Conservation (phyloP, 2,888 invertebrate genomes). For the Brenthis daphne region DNA sequence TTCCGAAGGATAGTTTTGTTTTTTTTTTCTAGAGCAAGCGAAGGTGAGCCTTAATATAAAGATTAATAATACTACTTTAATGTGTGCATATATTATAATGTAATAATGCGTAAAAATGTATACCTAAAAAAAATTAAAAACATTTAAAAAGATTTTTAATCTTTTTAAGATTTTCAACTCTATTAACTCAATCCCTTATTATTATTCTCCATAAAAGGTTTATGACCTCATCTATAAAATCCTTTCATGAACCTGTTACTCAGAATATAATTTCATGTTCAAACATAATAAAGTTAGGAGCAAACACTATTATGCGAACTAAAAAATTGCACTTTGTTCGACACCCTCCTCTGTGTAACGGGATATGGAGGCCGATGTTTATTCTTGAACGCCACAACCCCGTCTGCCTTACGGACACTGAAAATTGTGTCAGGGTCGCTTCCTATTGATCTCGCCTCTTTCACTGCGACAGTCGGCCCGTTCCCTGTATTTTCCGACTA, state of each 20-base stretch:
- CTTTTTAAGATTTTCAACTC: too few species aligned
- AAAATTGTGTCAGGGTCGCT: slow-evolving; percentile 78
- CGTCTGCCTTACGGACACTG: slow-evolving; percentile 62
- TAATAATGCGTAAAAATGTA: too few species aligned
- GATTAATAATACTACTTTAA: too few species aligned
- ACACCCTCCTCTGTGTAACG: slow-evolving; percentile 36
- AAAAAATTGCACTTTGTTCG: slow-evolving; percentile 48
- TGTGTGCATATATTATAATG: too few species aligned
- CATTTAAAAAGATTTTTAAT: too few species aligned
- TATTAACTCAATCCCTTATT: too few species aligned
- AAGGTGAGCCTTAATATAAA: too few species aligned
- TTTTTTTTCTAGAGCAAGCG: too few species aligned
- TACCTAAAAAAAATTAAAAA: too few species aligned
- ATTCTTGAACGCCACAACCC: slow-evolving; percentile 65
- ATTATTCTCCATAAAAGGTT: too few species aligned
- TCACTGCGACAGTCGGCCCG: slow-evolving; percentile 61
- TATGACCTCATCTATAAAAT: too few species aligned
- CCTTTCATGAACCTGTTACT: neutral
- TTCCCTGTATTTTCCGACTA: slow-evolving; percentile 63
- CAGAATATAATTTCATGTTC: neutral
- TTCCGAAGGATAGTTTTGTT: too few species aligned
- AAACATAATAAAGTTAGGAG: slow-evolving; percentile 6
- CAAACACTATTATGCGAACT: slow-evolving; percentile 18
- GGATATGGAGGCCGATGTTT: slow-evolving; percentile 57
- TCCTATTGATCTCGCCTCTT: slow-evolving; percentile 76